These are phyloP conservation scores for Drosophila subpulchrella DNA, from an alignment of 1,140 invertebrate species.

Conservation along the genomic window DNA sequence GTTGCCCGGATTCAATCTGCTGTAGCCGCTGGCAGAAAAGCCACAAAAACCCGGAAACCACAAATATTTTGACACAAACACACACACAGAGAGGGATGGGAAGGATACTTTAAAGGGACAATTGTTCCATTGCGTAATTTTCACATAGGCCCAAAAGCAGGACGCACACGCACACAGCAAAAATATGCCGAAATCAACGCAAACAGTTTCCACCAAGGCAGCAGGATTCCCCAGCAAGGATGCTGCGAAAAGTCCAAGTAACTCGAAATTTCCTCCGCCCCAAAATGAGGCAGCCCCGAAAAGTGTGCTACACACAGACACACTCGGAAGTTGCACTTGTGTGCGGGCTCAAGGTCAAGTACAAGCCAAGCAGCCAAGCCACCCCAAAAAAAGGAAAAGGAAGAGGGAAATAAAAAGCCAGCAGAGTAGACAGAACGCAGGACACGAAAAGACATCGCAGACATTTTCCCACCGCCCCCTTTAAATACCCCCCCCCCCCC, in stretches of 20 bases:
- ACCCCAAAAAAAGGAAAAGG: slow-evolving; percentile 18
- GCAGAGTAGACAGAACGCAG: slow-evolving; percentile 55
- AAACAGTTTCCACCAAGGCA: slow-evolving; percentile 81
- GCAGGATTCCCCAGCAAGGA: slow-evolving; percentile 61
- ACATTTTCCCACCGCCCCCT: slow-evolving; percentile 22
- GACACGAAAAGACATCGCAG: slow-evolving; percentile 64
- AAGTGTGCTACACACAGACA: slow-evolving; percentile 34
- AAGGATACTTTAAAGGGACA: slow-evolving; percentile 11
- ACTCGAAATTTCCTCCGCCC: not conserved
- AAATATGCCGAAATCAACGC: slow-evolving; percentile 83
- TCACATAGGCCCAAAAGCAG: slow-evolving; percentile 38
- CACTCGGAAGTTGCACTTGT: slow-evolving; percentile 30
- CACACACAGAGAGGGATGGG: slow-evolving; percentile 3
- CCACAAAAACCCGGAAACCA: slow-evolving; percentile 78
- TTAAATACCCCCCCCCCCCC: slow-evolving; percentile 15
- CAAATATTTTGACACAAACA: slow-evolving; percentile 76
- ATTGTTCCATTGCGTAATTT: slow-evolving; percentile 57
- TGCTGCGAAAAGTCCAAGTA: slow-evolving; percentile 32
- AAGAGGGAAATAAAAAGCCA: slow-evolving; percentile 13
- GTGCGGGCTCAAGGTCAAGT: slow-evolving; percentile 72
- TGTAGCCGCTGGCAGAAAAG: slow-evolving; percentile 54
- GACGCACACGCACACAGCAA: slow-evolving; percentile 67
- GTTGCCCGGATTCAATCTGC: slow-evolving; percentile 48
- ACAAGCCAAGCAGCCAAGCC: slow-evolving; percentile 65
- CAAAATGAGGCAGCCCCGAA: slow-evolving; percentile 13